phyloP scores from a whole-genome alignment of 2,888 invertebrate species.

The Busseola fusca region DNA sequence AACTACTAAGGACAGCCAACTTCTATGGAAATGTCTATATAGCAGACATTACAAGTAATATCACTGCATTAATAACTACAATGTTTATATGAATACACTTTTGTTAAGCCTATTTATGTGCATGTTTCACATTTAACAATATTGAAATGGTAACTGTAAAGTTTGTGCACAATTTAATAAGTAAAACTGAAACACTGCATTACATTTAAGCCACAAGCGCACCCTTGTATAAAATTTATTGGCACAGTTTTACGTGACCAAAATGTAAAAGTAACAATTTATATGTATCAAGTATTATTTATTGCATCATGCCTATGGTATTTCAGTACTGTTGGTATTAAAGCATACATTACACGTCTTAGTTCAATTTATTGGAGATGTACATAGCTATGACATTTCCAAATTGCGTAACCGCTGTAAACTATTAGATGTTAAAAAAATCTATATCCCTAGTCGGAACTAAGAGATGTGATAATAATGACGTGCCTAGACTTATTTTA shows the following conservation, averaged over 20 bases:
- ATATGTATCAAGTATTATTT: conserved; percentile 15
- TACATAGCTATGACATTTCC: not conserved
- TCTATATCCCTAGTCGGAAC: not conserved
- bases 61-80: conserved; percentile 78
- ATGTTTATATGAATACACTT: conserved; percentile 68
- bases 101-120: conserved; percentile 68
- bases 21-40: conserved; percentile 58
- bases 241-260: conserved; percentile 56
- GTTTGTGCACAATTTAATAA: conserved; percentile 57
- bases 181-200: conserved; percentile 46
- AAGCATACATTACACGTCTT: not conserved
- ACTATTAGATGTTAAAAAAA: conserved; percentile 1
- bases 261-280: conserved; percentile 34
- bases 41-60: conserved; percentile 77
- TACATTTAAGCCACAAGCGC: conserved; percentile 31
- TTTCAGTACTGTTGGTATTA: not conserved
- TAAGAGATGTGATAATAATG: not conserved
- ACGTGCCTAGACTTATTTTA: not conserved
- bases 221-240: conserved; percentile 43
- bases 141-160: conserved; percentile 80
- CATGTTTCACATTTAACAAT: conserved; percentile 68
- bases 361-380: not conserved
- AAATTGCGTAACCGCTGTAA: not conserved
- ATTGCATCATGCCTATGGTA: conserved; percentile 31
- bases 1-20: conserved; percentile 60